Percentiles rank a stretch among this genome's conserved stretches.
These are phyloP conservation scores for Serripes groenlandicus DNA, from an alignment of 2,888 invertebrate species.

Conservation along the genomic window DNA sequence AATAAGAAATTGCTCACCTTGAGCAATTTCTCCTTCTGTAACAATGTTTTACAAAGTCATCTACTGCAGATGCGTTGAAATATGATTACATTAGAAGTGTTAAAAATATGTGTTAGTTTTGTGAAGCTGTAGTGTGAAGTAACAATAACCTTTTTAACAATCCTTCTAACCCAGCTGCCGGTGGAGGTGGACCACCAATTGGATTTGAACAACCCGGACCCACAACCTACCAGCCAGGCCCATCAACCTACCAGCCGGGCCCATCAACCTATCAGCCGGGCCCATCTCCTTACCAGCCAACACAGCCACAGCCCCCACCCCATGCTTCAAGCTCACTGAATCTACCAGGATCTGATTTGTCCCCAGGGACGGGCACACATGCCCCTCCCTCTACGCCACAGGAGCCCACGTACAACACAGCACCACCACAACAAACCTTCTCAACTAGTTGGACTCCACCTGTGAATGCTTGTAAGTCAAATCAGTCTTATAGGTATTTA, in stretches of 20 bases:
- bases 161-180: slow-evolving; percentile 15
- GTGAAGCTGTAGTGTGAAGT: no score
- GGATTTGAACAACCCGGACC: slow-evolving; percentile 65
- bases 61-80: not conserved
- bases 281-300: slow-evolving; percentile 48
- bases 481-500: no score
- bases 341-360: slow-evolving; percentile 37
- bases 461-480: slow-evolving; percentile 72
- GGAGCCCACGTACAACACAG: slow-evolving; percentile 48
- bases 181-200: slow-evolving; percentile 37
- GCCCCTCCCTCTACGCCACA: slow-evolving; percentile 76
- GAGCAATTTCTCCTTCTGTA: not conserved
- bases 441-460: slow-evolving; percentile 76
- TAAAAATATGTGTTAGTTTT: no score
- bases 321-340: slow-evolving; percentile 63
- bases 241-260: slow-evolving; percentile 54
- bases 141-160: no score
- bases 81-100: not conserved
- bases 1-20: not conserved
- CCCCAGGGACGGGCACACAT: slow-evolving; percentile 61
- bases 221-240: slow-evolving; percentile 29
- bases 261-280: slow-evolving; percentile 37
- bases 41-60: not conserved
- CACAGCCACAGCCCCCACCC: slow-evolving; percentile 64
- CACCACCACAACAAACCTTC: slow-evolving; percentile 50